Evolutionary conservation across 2,797 vertebrate genomes (phyloP).

Genomic region (Eidolon dupreanum): DNA sequence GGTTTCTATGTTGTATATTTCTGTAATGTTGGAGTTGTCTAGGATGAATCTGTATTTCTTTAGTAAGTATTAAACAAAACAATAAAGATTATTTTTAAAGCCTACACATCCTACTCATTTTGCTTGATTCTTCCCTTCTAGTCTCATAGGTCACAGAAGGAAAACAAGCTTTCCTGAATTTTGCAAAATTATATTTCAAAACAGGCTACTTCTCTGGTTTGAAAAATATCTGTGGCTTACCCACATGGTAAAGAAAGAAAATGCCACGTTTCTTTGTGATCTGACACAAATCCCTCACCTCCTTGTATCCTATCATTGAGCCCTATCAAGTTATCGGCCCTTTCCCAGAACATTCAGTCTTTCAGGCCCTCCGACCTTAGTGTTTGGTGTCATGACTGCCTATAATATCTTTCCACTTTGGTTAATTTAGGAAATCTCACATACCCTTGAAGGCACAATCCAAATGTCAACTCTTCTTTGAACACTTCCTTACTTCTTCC

Average conservation of each 20-base stretch:
- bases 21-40: neutral
- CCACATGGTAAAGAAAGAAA: neutral
- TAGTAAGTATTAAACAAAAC: neutral
- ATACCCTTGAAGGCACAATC: neutral
- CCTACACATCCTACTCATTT: neutral
- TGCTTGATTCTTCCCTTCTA: neutral
- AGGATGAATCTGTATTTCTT: slow-evolving; percentile 48
- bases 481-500: neutral
- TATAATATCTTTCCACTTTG: neutral
- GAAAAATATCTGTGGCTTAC: neutral
- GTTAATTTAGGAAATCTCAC: neutral
- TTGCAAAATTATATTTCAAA: slow-evolving; percentile 26
- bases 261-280: neutral
- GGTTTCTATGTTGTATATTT: neutral
- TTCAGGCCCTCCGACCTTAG: neutral
- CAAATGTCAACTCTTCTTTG: neutral
- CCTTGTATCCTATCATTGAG: neutral
- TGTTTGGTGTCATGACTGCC: neutral
- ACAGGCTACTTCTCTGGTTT: neutral
- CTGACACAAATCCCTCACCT: neutral
- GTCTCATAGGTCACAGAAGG: neutral
- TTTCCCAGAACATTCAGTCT: neutral
- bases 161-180: neutral
- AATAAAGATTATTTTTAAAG: neutral
- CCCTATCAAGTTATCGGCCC: neutral